A percentile compares a stretch with the other conserved stretches of the same genome.
phyloP scores from a whole-genome alignment of 2,797 vertebrate species.

The Urophycis tenuis region DNA sequence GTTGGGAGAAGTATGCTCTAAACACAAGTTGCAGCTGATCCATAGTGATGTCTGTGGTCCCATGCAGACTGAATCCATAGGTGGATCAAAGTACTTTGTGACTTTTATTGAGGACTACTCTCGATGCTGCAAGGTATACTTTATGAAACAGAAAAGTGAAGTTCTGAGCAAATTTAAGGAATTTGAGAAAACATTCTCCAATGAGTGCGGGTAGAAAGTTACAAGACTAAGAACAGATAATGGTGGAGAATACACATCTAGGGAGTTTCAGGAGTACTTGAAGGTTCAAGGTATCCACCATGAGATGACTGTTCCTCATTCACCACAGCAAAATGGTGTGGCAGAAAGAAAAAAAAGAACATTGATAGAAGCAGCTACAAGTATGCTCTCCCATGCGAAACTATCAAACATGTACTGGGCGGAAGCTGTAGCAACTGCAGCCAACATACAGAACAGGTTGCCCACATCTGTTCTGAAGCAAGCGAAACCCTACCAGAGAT shows the following conservation, averaged over 20 bases:
- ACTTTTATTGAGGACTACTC: conserved; percentile 43
- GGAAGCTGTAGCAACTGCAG: conserved; percentile 35
- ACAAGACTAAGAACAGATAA: conserved; percentile 28
- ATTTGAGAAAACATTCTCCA: conserved; percentile 39
- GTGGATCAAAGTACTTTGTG: conserved; percentile 40
- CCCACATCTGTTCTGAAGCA: conserved; percentile 36
- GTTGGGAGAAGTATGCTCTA: conserved; percentile 25
- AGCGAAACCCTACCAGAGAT: conserved; percentile 34
- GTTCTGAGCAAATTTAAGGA: conserved; percentile 32
- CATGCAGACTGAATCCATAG: conserved; percentile 38
- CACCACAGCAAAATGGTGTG: conserved; percentile 41
- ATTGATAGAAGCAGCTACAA: conserved; percentile 35
- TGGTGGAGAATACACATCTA: conserved; percentile 38
- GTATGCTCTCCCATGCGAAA: conserved; percentile 36
- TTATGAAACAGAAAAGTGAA: conserved; percentile 32
- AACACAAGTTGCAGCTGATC: conserved; percentile 28
- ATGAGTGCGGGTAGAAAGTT: conserved; percentile 27
- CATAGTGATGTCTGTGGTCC: conserved; percentile 48
- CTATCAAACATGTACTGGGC: conserved; percentile 34
- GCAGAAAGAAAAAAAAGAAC: conserved; percentile 40
- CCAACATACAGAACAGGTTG: conserved; percentile 40
- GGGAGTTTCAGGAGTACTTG: conserved; percentile 40
- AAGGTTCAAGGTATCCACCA: conserved; percentile 43
- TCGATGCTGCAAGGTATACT: conserved; percentile 32
- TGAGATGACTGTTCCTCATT: conserved; percentile 32